A percentile compares a stretch with the other conserved stretches of the same genome.
Conservation (phyloP, 1,140 invertebrate species). For the Drosophila busckii region DNA sequence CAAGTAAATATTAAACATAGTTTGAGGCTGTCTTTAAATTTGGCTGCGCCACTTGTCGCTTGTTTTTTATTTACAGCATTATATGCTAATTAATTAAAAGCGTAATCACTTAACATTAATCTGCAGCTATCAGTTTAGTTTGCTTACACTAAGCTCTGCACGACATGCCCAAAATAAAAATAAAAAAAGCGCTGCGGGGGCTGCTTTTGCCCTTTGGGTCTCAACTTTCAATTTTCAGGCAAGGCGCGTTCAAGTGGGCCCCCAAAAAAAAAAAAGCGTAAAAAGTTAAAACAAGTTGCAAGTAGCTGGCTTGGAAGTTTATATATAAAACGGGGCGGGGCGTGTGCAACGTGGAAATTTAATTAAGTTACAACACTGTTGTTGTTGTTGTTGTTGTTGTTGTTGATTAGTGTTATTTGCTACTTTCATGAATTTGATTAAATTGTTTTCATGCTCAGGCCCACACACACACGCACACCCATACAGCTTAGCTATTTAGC, state of each 20-base stretch:
- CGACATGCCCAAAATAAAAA: not conserved
- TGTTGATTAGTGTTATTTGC: slow-evolving; percentile 1
- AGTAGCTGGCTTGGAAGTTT: slow-evolving; percentile 15
- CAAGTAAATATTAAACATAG: no score
- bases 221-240: slow-evolving; percentile 13
- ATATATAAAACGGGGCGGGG: slow-evolving; percentile 11
- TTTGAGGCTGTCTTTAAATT: no score
- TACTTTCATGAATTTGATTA: slow-evolving; percentile 33
- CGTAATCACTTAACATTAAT: no score
- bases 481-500: slow-evolving; percentile 40
- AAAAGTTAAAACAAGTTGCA: slow-evolving; percentile 25
- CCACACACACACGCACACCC: no score
- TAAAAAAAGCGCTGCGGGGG: slow-evolving; percentile 1
- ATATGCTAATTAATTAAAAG: no score
- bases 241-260: slow-evolving; percentile 27
- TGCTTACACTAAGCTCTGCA: no score
- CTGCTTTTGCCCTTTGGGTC: not conserved
- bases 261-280: slow-evolving; percentile 1
- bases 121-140: no score
- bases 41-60: no score
- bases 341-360: slow-evolving; percentile 40
- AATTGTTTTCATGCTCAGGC: slow-evolving; percentile 48
- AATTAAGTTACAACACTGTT: slow-evolving; percentile 34
- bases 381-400: slow-evolving; percentile 12
- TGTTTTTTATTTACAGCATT: no score